Percentiles rank a stretch among this genome's conserved stretches.
Evolutionary conservation across 2,888 invertebrate genomes (phyloP).

Genomic region (Hydroisotoma schaefferi): DNA sequence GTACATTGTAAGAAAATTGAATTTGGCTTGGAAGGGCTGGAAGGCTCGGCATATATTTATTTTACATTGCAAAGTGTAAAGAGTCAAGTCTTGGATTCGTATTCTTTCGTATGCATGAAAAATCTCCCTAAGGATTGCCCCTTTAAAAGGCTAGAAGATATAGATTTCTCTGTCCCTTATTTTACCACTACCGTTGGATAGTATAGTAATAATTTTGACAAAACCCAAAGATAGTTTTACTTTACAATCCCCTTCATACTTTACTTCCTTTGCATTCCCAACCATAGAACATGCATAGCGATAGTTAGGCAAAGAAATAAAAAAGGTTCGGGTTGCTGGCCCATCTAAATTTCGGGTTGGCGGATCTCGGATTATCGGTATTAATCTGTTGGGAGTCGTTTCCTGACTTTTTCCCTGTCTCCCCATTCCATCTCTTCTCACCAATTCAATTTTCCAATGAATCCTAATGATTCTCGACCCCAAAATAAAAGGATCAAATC

Average conservation of each 20-base stretch:
- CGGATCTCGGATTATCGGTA: constrained; percentile 46
- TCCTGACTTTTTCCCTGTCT: constrained; percentile 44
- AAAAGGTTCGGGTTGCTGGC: not conserved
- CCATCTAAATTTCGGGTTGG: not conserved
- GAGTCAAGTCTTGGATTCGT: constrained; percentile 45
- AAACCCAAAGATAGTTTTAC: no score
- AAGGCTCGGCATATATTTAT: constrained; percentile 48
- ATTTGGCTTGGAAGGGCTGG: constrained; percentile 44
- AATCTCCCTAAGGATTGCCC: constrained; percentile 48
- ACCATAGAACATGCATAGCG: not conserved
- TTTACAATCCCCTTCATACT: no score
- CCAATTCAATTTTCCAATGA: constrained; percentile 50
- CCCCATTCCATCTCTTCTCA: constrained; percentile 34
- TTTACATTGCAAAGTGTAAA: constrained; percentile 28
- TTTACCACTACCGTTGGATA: no score
- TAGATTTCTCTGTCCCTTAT: constrained; percentile 4
- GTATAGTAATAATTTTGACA: not conserved
- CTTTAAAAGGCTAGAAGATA: constrained; percentile 3
- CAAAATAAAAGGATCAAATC: constrained; percentile 49
- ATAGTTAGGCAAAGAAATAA: not conserved
- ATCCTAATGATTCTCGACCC: constrained; percentile 49
- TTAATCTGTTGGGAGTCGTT: constrained; percentile 49
- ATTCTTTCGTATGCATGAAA: constrained; percentile 49
- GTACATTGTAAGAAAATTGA: constrained; percentile 49
- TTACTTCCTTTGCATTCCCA: no score